Conservation (phyloP, 92 coral and sea anemone genomes). For the Pocillopora grandis region DNA sequence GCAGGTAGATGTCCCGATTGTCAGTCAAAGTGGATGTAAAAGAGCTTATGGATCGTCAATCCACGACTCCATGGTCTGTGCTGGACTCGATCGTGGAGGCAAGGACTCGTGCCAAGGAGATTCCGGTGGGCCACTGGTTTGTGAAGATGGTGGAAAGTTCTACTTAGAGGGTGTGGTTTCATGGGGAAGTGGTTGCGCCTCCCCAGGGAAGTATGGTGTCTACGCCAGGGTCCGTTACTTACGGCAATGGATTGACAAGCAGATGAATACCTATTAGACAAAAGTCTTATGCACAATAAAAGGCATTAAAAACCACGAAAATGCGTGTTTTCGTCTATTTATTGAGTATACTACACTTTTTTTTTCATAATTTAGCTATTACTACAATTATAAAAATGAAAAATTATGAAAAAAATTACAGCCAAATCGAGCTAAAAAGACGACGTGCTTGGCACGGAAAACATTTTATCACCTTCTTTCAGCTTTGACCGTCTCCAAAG, state of each 20-base stretch:
- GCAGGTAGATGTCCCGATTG: conserved; percentile 70
- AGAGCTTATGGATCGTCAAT: conserved; percentile 40
- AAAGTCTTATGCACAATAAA: neutral
- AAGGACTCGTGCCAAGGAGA: conserved; percentile 66
- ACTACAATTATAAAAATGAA: too few relatives aligned
- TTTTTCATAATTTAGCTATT: too few relatives aligned
- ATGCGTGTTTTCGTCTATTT: neutral
- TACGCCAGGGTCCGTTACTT: conserved; percentile 21
- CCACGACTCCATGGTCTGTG: conserved; percentile 76
- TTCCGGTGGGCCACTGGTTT: conserved; percentile 70
- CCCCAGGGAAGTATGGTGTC: conserved; percentile 28
- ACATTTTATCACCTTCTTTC: too few relatives aligned
- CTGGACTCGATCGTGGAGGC: conserved; percentile 33
- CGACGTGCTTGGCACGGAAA: too few relatives aligned
- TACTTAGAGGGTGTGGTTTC: conserved; percentile 55
- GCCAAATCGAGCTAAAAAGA: neutral
- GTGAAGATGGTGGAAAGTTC: conserved; percentile 52
- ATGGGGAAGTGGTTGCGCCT: conserved; percentile 54
- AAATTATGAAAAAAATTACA: too few relatives aligned
- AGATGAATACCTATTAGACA: neutral
- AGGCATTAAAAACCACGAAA: neutral
- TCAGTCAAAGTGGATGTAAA: conserved; percentile 43
- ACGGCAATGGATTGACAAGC: neutral
- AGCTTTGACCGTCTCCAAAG: too few relatives aligned
- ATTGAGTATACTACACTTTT: neutral